Percentiles rank a stretch among this genome's conserved stretches.
These are phyloP conservation scores for Busseola fusca DNA, from an alignment of 2,888 invertebrate species.

Conservation along the genomic window DNA sequence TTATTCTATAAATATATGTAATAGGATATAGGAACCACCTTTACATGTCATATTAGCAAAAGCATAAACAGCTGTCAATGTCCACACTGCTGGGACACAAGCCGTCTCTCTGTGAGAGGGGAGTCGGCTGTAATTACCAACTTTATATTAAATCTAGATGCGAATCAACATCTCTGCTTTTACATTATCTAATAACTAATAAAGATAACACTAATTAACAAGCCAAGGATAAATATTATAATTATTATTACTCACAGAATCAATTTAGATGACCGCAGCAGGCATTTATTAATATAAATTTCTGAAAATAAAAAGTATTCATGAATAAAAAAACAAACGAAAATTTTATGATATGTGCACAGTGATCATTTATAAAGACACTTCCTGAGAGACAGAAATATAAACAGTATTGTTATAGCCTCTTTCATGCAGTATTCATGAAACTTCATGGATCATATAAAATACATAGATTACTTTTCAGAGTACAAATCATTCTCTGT, in stretches of 20 bases:
- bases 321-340: neutral
- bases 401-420: constrained; percentile 24
- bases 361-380: neutral
- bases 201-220: constrained; percentile 30
- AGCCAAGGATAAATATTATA: neutral
- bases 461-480: neutral
- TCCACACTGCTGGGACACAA: neutral
- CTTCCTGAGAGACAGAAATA: neutral
- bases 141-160: neutral
- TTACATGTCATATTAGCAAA: neutral
- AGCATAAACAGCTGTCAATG: neutral
- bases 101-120: neutral
- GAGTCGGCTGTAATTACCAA: neutral
- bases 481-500: neutral
- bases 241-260: constrained; percentile 70
- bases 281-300: constrained; percentile 55
- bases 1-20: neutral
- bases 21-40: neutral
- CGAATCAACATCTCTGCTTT: neutral
- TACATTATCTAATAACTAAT: constrained; percentile 3
- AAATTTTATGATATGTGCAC: neutral
- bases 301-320: constrained; percentile 56
- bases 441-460: neutral
- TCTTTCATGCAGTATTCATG: neutral
- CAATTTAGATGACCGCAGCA: constrained; percentile 66